Evolutionary conservation across 2,888 invertebrate genomes (phyloP).

Genomic region (Lobophora halterata): DNA sequence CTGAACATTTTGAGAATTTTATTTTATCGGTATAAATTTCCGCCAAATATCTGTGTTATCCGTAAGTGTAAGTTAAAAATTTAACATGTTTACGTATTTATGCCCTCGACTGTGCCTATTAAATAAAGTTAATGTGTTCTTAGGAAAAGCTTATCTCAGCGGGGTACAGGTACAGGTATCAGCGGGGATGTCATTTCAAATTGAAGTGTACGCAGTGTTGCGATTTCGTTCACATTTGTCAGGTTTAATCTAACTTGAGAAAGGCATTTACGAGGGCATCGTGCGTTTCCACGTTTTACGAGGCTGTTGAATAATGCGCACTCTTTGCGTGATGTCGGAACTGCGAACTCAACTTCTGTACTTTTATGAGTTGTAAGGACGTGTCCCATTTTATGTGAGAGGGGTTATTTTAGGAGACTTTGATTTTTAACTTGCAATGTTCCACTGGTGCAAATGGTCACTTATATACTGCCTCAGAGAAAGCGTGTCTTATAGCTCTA

Average conservation of each 20-base stretch:
- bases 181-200: conserved; percentile 10
- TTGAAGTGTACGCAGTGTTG: conserved; percentile 30
- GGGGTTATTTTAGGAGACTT: conserved; percentile 34
- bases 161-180: too few species aligned
- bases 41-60: too few species aligned
- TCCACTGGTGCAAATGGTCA: conserved; percentile 1
- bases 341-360: conserved; percentile 53
- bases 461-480: background rate
- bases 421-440: conserved; percentile 22
- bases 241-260: conserved; percentile 55
- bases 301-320: conserved; percentile 65
- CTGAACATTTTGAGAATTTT: too few species aligned
- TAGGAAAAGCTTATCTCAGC: too few species aligned
- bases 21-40: too few species aligned
- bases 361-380: conserved; percentile 60
- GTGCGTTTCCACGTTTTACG: conserved; percentile 50
- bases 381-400: conserved; percentile 51
- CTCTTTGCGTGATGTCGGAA: conserved; percentile 55
- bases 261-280: conserved; percentile 55
- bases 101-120: too few species aligned
- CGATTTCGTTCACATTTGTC: conserved; percentile 35
- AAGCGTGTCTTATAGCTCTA: too few species aligned
- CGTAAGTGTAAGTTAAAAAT: too few species aligned
- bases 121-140: too few species aligned
- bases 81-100: too few species aligned